phyloP scores from a whole-genome alignment of 2,113 vertebrate genomes.

The Coreoperca whiteheadi region DNA sequence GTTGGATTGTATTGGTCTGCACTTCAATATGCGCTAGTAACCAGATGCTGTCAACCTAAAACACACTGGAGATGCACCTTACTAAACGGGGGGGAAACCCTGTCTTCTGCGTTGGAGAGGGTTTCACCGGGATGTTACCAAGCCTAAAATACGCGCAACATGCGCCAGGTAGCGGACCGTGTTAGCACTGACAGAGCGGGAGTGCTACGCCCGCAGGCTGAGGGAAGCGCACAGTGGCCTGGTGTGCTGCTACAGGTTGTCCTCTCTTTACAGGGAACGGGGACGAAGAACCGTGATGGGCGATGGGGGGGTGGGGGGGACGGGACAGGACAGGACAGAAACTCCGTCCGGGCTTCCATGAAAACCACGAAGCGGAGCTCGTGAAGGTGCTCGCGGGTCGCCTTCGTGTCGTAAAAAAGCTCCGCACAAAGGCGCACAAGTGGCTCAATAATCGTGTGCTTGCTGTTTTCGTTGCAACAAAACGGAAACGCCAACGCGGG shows the following conservation, averaged over 20 bases:
- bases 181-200: neutral
- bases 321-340: neutral
- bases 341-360: constrained; percentile 1
- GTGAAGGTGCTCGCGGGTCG: neutral
- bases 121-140: neutral
- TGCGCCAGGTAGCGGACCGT: neutral
- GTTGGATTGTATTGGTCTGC: neutral
- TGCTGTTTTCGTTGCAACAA: constrained; percentile 22
- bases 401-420: neutral
- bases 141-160: neutral
- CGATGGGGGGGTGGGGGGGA: no score
- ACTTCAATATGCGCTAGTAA: neutral
- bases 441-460: neutral
- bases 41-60: constrained; percentile 31
- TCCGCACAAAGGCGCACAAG: neutral
- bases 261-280: neutral
- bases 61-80: constrained; percentile 11
- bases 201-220: neutral
- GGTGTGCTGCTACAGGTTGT: constrained; percentile 72
- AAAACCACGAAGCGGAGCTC: constrained; percentile 39
- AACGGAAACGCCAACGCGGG: neutral
- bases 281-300: constrained; percentile 38
- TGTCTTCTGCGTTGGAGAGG: neutral
- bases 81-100: neutral
- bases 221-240: neutral